Percentiles rank a stretch among this genome's conserved stretches.
Evolutionary conservation across 2,888 invertebrate species (phyloP).

Genomic region (Caenorhabditis macrosperma): DNA sequence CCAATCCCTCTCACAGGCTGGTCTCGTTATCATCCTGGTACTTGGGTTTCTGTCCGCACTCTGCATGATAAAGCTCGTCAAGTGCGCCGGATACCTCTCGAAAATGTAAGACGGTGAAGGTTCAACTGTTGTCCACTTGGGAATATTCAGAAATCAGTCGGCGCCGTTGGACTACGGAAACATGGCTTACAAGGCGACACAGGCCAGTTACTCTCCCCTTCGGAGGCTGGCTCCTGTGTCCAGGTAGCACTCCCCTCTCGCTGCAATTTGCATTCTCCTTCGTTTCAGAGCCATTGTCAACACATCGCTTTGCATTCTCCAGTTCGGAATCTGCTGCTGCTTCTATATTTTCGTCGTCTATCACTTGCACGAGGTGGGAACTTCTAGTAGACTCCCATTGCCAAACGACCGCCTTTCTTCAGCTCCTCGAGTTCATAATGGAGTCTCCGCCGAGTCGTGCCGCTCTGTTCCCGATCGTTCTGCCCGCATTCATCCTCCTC

Average conservation of each 20-base stretch:
- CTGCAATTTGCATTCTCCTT: not conserved
- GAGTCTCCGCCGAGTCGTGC: slow-evolving; percentile 39
- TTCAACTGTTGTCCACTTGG: no score
- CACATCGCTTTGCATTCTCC: slow-evolving; percentile 69
- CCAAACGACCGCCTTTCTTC: not conserved
- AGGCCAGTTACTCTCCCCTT: slow-evolving; percentile 68
- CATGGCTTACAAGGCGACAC: slow-evolving; percentile 80
- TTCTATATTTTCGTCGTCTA: slow-evolving; percentile 76
- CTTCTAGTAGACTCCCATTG: not conserved
- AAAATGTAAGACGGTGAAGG: slow-evolving; percentile 74
- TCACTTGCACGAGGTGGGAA: slow-evolving; percentile 74
- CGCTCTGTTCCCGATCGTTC: slow-evolving; percentile 52
- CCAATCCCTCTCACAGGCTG: slow-evolving; percentile 66
- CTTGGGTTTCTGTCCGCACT: slow-evolving; percentile 74
- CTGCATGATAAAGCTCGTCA: slow-evolving; percentile 78
- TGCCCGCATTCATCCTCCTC: slow-evolving; percentile 54
- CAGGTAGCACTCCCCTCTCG: slow-evolving; percentile 59
- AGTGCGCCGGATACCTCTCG: slow-evolving; percentile 74
- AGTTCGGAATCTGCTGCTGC: slow-evolving; percentile 78
- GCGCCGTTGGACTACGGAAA: slow-evolving; percentile 81
- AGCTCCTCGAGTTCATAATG: slow-evolving; percentile 52
- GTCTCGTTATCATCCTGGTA: slow-evolving; percentile 71
- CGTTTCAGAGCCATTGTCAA: slow-evolving; percentile 73
- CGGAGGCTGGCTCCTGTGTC: slow-evolving; percentile 64
- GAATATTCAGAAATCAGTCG: slow-evolving; percentile 69